phyloP scores from a whole-genome alignment of 2,113 vertebrate genomes.

The Amphilophus citrinellus region DNA sequence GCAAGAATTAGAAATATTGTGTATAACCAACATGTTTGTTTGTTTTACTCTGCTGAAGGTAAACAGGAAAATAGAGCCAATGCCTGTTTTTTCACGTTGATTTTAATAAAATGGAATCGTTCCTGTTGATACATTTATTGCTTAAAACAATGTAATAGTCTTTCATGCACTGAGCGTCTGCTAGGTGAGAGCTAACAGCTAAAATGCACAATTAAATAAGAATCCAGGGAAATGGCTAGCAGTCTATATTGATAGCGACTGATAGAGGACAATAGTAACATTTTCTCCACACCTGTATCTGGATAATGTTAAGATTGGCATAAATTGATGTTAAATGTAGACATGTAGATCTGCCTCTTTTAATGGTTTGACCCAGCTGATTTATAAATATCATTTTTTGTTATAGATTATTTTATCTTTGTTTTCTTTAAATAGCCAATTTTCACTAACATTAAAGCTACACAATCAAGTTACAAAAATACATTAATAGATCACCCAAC shows the following conservation, averaged over 20 bases:
- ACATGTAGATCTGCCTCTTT: not conserved
- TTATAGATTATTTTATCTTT: not conserved
- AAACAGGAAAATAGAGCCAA: not conserved
- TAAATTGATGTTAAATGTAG: not conserved
- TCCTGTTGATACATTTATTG: not conserved
- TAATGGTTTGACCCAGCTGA: not conserved
- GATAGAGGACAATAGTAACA: not conserved
- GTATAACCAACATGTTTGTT: not conserved
- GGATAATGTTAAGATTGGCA: not conserved
- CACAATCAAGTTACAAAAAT: not conserved
- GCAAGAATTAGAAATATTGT: not conserved
- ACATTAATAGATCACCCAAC: not conserved
- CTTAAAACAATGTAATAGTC: accelerated
- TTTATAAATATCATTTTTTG: not conserved
- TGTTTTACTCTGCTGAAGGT: not conserved
- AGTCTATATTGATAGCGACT: not conserved
- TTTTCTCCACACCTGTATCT: not conserved
- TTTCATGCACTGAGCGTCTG: no score
- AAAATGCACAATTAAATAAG: not conserved
- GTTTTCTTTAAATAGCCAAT: accelerated
- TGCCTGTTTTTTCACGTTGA: accelerated
- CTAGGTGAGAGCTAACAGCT: not conserved
- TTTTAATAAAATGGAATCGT: accelerated
- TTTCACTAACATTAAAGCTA: not conserved
- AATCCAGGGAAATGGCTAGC: no score